These are phyloP conservation scores for Thinocorus orbignyianus DNA, from an alignment of 2,113 vertebrate species.

Conservation along the genomic window DNA sequence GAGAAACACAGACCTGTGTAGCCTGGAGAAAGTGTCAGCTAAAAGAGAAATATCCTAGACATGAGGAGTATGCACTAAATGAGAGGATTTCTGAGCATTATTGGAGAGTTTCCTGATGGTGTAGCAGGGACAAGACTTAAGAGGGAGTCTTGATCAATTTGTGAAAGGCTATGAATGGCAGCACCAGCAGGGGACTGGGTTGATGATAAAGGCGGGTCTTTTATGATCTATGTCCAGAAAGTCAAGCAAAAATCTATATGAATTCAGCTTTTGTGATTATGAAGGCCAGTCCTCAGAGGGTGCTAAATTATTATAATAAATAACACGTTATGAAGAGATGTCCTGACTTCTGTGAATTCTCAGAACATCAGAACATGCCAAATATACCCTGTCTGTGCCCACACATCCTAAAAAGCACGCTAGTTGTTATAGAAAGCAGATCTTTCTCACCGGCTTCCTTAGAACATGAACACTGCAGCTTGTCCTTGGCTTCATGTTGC, in stretches of 20 bases:
- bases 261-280: neutral
- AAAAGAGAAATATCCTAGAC: neutral
- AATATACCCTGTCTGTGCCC: accelerated
- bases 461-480: neutral
- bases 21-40: neutral
- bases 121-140: neutral
- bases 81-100: neutral
- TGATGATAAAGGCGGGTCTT: neutral
- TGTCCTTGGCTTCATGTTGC: neutral
- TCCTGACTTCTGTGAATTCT: neutral
- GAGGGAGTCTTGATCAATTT: neutral
- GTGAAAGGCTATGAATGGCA: neutral
- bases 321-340: neutral
- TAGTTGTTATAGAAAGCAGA: neutral
- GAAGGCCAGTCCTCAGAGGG: neutral
- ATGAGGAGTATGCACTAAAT: neutral
- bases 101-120: neutral
- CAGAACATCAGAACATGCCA: neutral
- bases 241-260: neutral
- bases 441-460: neutral
- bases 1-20: neutral
- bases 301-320: neutral
- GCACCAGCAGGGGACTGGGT: neutral
- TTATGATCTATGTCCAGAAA: neutral
- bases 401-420: neutral